Conservation (phyloP, 2,888 invertebrate species). For the Taphrorychus bicolor region DNA sequence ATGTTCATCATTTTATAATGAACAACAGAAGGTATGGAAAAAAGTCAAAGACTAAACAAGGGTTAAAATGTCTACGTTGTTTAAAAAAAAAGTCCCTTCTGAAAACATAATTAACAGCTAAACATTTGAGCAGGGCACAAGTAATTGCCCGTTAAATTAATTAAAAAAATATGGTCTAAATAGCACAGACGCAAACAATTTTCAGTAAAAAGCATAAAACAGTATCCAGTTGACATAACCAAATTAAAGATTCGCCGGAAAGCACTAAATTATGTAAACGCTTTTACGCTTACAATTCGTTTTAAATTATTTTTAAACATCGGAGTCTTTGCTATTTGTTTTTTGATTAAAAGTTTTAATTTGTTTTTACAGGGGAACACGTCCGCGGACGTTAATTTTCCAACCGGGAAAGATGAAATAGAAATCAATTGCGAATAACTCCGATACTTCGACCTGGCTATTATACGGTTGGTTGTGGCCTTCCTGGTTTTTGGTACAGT, state of each 20-base stretch:
- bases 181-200: conserved; percentile 7
- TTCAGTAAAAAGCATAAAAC: conserved; percentile 15
- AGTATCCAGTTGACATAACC: conserved; percentile 20
- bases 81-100: too few relatives aligned
- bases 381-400: background rate
- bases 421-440: conserved; percentile 4
- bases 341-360: conserved; percentile 22
- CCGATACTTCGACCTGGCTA: background rate
- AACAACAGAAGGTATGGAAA: too few relatives aligned
- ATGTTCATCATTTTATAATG: too few relatives aligned
- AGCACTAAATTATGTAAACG: conserved; percentile 28
- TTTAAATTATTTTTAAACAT: conserved; percentile 28
- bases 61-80: too few relatives aligned
- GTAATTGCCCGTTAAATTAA: background rate
- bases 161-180: background rate
- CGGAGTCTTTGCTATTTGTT: conserved; percentile 22
- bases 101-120: too few relatives aligned
- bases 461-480: background rate
- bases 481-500: background rate
- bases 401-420: background rate
- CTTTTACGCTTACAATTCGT: conserved; percentile 22
- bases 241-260: conserved; percentile 24
- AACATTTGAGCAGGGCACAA: too few relatives aligned
- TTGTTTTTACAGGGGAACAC: conserved; percentile 11
- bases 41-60: too few relatives aligned